Evolutionary conservation across 37 sponge, comb jelly and placozoan species (phyloP).

Genomic region (Sycon ciliatum): DNA sequence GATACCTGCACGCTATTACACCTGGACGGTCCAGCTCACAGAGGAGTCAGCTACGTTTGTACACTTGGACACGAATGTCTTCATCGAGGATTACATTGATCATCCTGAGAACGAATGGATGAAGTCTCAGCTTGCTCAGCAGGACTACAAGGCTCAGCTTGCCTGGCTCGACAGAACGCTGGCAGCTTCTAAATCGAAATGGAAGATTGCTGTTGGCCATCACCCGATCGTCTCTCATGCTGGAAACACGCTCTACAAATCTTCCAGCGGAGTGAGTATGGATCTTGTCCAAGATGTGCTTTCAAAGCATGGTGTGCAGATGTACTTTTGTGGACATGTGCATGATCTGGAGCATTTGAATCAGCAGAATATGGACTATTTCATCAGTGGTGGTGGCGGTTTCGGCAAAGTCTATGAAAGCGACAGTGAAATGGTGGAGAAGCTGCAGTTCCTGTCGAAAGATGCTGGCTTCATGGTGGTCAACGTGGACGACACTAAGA

Average conservation of each 20-base stretch:
- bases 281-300: conserved; percentile 16
- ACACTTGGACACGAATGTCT: conserved; percentile 23
- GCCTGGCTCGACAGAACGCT: conserved; percentile 23
- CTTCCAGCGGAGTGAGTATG: not conserved
- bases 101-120: conserved; percentile 23
- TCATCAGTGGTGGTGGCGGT: conserved; percentile 29
- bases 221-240: conserved; percentile 20
- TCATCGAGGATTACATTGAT: conserved; percentile 15
- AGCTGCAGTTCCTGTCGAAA: not conserved
- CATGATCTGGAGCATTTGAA: conserved; percentile 27
- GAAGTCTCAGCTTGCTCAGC: conserved; percentile 10
- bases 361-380: conserved; percentile 20
- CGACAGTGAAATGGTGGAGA: conserved; percentile 9
- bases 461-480: conserved; percentile 31
- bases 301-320: conserved; percentile 11
- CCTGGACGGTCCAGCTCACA: not conserved
- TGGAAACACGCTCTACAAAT: not conserved
- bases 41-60: conserved; percentile 21
- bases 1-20: conserved; percentile 21
- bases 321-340: conserved; percentile 30
- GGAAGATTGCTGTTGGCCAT: conserved; percentile 29
- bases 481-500: conserved; percentile 11
- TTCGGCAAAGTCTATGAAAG: conserved; percentile 20
- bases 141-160: conserved; percentile 14
- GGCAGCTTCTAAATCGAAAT: not conserved